These are phyloP conservation scores for Fringilla coelebs DNA, from an alignment of 2,797 vertebrate species.

Conservation along the genomic window DNA sequence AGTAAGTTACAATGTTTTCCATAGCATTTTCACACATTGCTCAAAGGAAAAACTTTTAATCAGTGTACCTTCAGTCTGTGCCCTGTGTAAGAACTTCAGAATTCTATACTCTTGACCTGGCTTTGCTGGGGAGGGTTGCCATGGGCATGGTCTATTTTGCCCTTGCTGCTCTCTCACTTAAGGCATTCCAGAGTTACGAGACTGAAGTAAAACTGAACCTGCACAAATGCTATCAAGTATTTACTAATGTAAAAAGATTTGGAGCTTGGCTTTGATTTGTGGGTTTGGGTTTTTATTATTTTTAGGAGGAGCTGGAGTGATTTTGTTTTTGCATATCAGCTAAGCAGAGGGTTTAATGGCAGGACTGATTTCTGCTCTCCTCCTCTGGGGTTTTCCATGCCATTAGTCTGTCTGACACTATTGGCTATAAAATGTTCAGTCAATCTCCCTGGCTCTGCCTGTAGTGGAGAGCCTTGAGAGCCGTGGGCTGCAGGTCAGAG, in stretches of 20 bases:
- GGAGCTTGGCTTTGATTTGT: not conserved
- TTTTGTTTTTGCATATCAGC: not conserved
- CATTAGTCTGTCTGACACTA: not conserved
- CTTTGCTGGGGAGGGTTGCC: not conserved
- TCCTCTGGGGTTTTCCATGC: not conserved
- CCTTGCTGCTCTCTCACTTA: not conserved
- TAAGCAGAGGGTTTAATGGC: not conserved
- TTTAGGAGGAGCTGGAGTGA: not conserved
- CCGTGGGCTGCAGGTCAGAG: not conserved
- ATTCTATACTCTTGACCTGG: not conserved
- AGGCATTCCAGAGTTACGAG: not conserved
- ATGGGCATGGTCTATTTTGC: not conserved
- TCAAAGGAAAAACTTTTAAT: not conserved
- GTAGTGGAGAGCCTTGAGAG: not conserved
- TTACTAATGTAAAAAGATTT: not conserved
- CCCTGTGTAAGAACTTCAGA: rapidly evolving
- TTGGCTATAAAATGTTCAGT: not conserved
- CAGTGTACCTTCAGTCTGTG: rapidly evolving
- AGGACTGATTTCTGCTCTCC: not conserved
- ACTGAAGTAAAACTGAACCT: not conserved
- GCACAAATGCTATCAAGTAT: not conserved
- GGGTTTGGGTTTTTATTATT: not conserved
- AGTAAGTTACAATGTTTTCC: not conserved
- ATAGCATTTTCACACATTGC: not conserved
- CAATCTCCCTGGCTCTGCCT: not conserved